Percentiles rank a stretch among this genome's conserved stretches.
Evolutionary conservation across 2,888 invertebrate species (phyloP).

Genomic region (Papilio protenor): DNA sequence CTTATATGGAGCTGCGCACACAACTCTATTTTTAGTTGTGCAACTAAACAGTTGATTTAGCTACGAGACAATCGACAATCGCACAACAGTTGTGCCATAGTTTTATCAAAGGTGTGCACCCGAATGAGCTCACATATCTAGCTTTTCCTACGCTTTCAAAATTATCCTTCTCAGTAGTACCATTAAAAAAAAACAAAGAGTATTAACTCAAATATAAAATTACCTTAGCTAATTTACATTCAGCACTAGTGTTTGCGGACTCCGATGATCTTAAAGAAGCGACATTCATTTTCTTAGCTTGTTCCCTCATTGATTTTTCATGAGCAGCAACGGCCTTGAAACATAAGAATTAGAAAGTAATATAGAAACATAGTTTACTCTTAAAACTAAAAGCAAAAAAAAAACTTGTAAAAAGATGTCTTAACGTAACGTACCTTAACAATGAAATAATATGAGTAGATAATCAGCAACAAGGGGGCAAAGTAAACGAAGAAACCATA

Average conservation of each 20-base stretch:
- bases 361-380: not conserved
- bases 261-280: conserved; percentile 93
- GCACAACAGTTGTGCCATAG: too few species aligned
- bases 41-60: too few species aligned
- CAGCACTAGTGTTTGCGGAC: conserved; percentile 90
- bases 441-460: conserved; percentile 95
- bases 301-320: conserved; percentile 94
- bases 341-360: conserved; percentile 13
- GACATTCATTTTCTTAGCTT: conserved; percentile 97
- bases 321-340: conserved; percentile 91
- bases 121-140: not conserved
- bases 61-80: too few species aligned
- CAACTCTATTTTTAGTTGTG: too few species aligned
- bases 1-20: too few species aligned
- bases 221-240: conserved; percentile 93
- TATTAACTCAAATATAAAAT: not conserved
- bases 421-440: conserved; percentile 84
- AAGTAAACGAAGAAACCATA: conserved; percentile 93
- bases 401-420: too few species aligned
- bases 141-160: not conserved
- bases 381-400: too few species aligned
- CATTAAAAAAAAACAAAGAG: not conserved
- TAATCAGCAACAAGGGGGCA: conserved; percentile 90
- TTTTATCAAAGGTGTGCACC: not conserved
- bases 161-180: not conserved